phyloP scores from a whole-genome alignment of 2,888 invertebrate genomes.

The Euzetes globulus region DNA sequence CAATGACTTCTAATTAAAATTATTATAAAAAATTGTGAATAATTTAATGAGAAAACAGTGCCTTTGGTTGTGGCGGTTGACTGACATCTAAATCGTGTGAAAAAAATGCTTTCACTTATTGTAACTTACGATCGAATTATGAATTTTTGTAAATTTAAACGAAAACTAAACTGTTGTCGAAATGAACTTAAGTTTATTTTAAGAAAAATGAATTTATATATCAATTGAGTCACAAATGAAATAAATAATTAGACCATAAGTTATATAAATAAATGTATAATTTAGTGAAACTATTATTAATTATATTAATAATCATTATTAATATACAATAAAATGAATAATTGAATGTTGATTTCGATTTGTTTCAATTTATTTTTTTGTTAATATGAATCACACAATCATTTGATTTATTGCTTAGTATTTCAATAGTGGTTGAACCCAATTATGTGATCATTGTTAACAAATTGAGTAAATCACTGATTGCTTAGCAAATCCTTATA shows the following conservation, averaged over 20 bases:
- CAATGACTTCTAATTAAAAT: not conserved
- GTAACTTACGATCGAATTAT: not conserved
- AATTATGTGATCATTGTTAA: too few species aligned
- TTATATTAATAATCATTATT: not conserved
- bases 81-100: not conserved
- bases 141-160: not conserved
- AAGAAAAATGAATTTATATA: not conserved
- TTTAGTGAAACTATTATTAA: not conserved
- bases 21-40: not conserved
- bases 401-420: not conserved
- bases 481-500: too few species aligned
- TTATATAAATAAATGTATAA: constrained; percentile 10
- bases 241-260: not conserved
- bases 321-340: not conserved
- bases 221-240: constrained; percentile 9
- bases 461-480: too few species aligned
- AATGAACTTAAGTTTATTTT: not conserved
- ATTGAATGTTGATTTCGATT: not conserved
- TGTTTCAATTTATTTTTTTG: not conserved
- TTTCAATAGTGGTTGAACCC: too few species aligned
- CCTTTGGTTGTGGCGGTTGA: not conserved
- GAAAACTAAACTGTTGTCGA: not conserved
- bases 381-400: not conserved
- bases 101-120: not conserved
- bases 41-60: not conserved